A percentile compares a stretch with the other conserved stretches of the same genome.
Evolutionary conservation across 2,888 invertebrate species (phyloP).

Genomic region (Nomada fabriciana): DNA sequence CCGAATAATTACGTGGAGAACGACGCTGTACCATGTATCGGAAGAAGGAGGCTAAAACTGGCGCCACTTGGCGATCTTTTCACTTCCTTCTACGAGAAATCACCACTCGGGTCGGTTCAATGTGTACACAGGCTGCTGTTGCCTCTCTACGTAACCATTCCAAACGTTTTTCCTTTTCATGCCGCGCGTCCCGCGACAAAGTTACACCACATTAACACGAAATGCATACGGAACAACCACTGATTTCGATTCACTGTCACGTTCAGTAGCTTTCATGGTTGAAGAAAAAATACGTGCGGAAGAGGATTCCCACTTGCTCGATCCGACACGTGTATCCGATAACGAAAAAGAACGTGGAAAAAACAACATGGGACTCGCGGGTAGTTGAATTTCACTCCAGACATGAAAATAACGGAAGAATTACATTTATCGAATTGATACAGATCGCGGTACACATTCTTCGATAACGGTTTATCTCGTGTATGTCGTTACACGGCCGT

Average conservation of each 20-base stretch:
- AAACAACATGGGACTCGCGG: constrained; percentile 18
- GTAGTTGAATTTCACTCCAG: constrained; percentile 23
- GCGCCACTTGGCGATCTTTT: constrained; percentile 46
- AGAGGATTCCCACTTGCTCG: neutral
- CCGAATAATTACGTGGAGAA: constrained; percentile 24
- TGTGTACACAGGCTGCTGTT: constrained; percentile 40
- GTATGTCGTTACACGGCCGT: constrained; percentile 33
- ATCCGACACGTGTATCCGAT: constrained; percentile 21
- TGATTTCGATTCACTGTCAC: constrained; percentile 17
- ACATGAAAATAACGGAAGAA: constrained; percentile 49
- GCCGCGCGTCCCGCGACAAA: constrained; percentile 13
- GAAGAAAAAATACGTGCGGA: neutral
- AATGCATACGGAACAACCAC: constrained; percentile 20
- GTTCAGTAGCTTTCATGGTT: neutral
- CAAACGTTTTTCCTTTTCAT: constrained; percentile 33
- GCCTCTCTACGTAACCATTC: constrained; percentile 61
- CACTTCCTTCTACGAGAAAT: constrained; percentile 57
- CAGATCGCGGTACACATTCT: constrained; percentile 54
- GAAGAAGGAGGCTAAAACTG: constrained; percentile 27
- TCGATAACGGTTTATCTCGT: constrained; percentile 57
- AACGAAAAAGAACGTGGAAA: constrained; percentile 14
- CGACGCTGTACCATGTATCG: constrained; percentile 16
- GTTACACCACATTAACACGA: constrained; percentile 21
- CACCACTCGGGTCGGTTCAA: constrained; percentile 37
- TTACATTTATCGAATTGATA: constrained; percentile 59